phyloP scores from a whole-genome alignment of 2,113 vertebrate species.

The Ammodytes dubius region DNA sequence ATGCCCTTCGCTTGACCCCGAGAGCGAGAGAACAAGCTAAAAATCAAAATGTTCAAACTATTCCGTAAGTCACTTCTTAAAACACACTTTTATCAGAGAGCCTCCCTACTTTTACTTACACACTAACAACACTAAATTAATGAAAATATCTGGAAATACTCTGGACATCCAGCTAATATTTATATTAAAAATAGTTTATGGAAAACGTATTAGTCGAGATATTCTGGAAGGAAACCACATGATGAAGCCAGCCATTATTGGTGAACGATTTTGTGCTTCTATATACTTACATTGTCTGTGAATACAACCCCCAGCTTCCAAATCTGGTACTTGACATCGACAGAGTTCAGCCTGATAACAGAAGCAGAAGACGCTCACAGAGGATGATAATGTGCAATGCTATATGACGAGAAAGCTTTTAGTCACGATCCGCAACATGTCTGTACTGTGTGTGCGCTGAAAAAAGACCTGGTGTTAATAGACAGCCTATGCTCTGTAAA shows the following conservation, averaged over 20 bases:
- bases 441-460: too few species aligned
- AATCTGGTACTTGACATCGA: conserved; percentile 98
- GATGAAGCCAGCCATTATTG: neutral
- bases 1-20: too few species aligned
- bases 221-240: neutral
- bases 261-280: neutral
- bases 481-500: too few species aligned
- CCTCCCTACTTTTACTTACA: neutral
- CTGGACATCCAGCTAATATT: neutral
- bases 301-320: conserved; percentile 98
- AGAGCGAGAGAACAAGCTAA: too few species aligned
- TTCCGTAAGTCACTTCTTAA: too few species aligned
- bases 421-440: too few species aligned
- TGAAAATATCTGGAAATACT: neutral
- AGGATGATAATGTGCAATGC: neutral
- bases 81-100: too few species aligned
- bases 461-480: too few species aligned
- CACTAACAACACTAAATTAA: neutral
- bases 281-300: conserved; percentile 94
- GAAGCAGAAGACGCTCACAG: conserved; percentile 12
- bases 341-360: conserved; percentile 90
- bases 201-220: neutral
- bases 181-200: neutral
- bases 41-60: too few species aligned
- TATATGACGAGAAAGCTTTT: neutral